Conservation (phyloP, 2,888 invertebrate species). For the Hypena proboscidalis region DNA sequence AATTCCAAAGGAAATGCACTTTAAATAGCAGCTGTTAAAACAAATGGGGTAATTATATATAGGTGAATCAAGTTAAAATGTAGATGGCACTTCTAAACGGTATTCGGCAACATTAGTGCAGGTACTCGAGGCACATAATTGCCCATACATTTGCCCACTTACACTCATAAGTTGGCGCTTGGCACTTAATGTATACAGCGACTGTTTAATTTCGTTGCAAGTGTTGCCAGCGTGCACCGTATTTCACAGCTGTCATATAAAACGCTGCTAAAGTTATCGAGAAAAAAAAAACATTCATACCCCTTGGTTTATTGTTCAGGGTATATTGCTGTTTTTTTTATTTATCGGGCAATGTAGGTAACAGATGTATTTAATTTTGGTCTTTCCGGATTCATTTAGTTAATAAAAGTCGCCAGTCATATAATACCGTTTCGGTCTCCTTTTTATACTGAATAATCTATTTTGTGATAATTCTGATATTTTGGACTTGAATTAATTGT, state of each 20-base stretch:
- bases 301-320: neutral
- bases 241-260: neutral
- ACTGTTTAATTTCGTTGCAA: slow-evolving; percentile 1
- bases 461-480: no score
- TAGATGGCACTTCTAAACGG: slow-evolving; percentile 8
- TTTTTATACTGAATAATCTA: no score
- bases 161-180: slow-evolving; percentile 8
- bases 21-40: neutral
- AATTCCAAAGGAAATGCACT: neutral
- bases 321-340: neutral
- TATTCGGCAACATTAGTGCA: slow-evolving; percentile 23
- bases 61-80: slow-evolving; percentile 12
- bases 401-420: no score
- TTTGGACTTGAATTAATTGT: no score
- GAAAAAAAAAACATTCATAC: neutral
- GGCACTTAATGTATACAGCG: neutral
- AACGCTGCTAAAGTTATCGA: neutral
- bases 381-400: no score
- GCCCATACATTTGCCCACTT: slow-evolving; percentile 29
- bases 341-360: no score
- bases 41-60: slow-evolving; percentile 5
- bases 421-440: no score
- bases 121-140: slow-evolving; percentile 30
- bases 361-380: neutral
- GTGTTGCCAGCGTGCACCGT: neutral